Evolutionary conservation across 2,888 invertebrate genomes (phyloP).

Genomic region (Leptarthrus brevirostris): DNA sequence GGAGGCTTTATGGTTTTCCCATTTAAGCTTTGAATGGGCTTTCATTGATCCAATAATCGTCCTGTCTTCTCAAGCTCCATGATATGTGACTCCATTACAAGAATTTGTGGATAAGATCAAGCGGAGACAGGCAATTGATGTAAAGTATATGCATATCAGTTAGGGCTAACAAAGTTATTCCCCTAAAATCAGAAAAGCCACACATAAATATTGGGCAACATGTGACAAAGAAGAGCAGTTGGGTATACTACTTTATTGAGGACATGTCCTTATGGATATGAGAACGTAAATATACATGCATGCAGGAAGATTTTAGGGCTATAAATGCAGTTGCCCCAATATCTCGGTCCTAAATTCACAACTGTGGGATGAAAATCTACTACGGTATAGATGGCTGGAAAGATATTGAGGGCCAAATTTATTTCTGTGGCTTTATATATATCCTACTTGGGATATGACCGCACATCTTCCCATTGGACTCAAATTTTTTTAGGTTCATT

Average conservation of each 20-base stretch:
- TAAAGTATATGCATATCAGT: slow-evolving; percentile 35
- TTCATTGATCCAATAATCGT: slow-evolving; percentile 36
- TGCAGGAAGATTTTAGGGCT: slow-evolving; percentile 21
- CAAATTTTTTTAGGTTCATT: slow-evolving; percentile 29
- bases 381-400: slow-evolving; percentile 4
- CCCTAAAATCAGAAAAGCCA: slow-evolving; percentile 28
- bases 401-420: slow-evolving; percentile 24
- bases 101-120: slow-evolving; percentile 39
- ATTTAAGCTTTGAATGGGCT: slow-evolving; percentile 26
- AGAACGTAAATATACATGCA: slow-evolving; percentile 21
- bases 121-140: slow-evolving; percentile 34
- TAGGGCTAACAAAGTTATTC: slow-evolving; percentile 7
- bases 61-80: slow-evolving; percentile 12
- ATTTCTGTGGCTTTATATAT: slow-evolving; percentile 22
- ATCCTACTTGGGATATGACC: slow-evolving; percentile 31
- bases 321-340: slow-evolving; percentile 24
- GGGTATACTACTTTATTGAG: slow-evolving; percentile 20
- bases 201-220: slow-evolving; percentile 42
- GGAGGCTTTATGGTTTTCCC: slow-evolving; percentile 16
- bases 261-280: slow-evolving; percentile 25
- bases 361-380: not conserved
- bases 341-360: not conserved
- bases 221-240: slow-evolving; percentile 39
- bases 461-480: slow-evolving; percentile 21
- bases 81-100: slow-evolving; percentile 36